Base-by-base conservation (phyloP, 2,113 vertebrate species). In the Platichthys stellatus region DNA sequence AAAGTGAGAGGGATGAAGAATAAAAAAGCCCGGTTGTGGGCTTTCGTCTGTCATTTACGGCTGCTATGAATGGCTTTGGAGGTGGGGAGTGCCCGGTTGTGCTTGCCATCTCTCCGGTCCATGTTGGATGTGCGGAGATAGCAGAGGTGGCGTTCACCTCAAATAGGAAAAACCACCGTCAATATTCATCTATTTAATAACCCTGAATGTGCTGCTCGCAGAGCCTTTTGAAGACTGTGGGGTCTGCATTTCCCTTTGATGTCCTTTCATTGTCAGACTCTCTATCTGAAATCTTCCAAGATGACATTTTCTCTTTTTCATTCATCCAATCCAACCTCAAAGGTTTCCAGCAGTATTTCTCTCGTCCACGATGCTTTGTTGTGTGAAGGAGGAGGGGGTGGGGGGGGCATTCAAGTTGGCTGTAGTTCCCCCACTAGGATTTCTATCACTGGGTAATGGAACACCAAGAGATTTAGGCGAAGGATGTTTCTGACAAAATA, bases 161-260 rank as follows among this genome's bases (percentile, higher is more conserved):
- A 78, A 85, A 92, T 84, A 84, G 87, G 85, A 54, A 86, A 90
- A 90, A 82, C 87, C 75, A 87, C 89, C 89, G 89, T 90, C 92
- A 93, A 93, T 93, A 93, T 94, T 93, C 90, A 90, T 90, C 92
- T 92, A 91, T 93, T 92, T 93, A 93, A 93, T 93, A 93, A 92
- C 87, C 84, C 88, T 81, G 90, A 89, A 92, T 91, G 85, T 91
- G 90, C 79, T 63, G 86, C 89, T 88, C 88, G 81, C 68, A 6
- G 82, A 75, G 87, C 87, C 92, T 92, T 92, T 93, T 92, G 92
- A 92, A 93, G 91, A 91, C 89, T 81, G 83, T 90, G 89, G 86
- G 91, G 91, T 92, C 91, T 90, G 88, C 87, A 81, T 89, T 89
- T 88, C 87, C 82, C 91, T 93, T 94, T 93, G 92, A 93, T 94